These are phyloP conservation scores for Mongoloraphidia duomilia DNA, from an alignment of 2,888 invertebrate species.

Conservation along the genomic window DNA sequence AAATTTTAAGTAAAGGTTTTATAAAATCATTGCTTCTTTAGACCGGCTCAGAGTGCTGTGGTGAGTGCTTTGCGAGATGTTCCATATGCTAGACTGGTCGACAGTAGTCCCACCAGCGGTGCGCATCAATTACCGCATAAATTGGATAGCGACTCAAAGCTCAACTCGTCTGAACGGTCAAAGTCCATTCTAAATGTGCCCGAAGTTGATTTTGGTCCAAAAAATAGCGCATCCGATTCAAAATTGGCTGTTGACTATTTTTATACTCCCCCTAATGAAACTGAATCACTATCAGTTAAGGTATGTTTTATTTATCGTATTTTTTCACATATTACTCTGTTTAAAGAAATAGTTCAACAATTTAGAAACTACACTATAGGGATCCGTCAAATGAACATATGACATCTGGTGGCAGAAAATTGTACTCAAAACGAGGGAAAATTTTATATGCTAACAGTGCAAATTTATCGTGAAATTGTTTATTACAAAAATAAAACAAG, in stretches of 20 bases:
- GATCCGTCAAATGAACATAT: too few species aligned
- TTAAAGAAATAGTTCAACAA: too few species aligned
- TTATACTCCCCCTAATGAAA: constrained; percentile 26
- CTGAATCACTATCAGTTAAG: constrained; percentile 15
- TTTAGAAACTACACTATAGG: too few species aligned
- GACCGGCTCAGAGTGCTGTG: constrained; percentile 9
- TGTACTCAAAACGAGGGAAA: too few species aligned
- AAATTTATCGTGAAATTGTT: too few species aligned
- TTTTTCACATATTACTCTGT: too few species aligned
- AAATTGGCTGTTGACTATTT: constrained; percentile 68
- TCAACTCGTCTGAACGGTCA: constrained; percentile 38
- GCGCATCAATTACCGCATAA: constrained; percentile 31
- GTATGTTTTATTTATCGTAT: too few species aligned
- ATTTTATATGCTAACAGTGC: too few species aligned
- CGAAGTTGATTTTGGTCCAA: constrained; percentile 39
- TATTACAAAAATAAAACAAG: too few species aligned
- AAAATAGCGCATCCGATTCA: constrained; percentile 77
- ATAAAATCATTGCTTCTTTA: constrained; percentile 8
- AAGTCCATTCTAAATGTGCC: constrained; percentile 31
- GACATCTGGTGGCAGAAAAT: too few species aligned
- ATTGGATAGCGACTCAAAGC: constrained; percentile 56
- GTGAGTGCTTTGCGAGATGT: constrained; percentile 37
- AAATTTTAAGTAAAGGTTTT: neutral
- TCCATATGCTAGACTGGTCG: constrained; percentile 66
- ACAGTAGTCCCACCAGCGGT: constrained; percentile 39